phyloP scores from a whole-genome alignment of 2,113 vertebrate genomes.

The Aldabrachelys gigantea region DNA sequence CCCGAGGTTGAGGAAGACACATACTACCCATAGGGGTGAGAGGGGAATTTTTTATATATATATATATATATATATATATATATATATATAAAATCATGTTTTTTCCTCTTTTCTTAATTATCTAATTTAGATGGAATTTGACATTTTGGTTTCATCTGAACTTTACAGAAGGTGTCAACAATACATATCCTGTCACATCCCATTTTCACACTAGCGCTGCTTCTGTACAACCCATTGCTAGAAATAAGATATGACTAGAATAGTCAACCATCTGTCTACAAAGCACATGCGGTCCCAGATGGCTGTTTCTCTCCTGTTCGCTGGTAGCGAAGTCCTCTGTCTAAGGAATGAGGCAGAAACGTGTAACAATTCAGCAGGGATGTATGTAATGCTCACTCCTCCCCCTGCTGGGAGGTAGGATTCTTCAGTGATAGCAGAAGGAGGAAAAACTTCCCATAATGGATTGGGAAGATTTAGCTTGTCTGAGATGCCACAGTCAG shows the following conservation, averaged over 20 bases:
- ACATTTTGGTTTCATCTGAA: slow-evolving; percentile 73
- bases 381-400: slow-evolving; percentile 20
- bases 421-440: background rate
- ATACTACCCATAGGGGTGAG: no score
- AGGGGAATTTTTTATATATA: no score
- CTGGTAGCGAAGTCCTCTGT: slow-evolving; percentile 76
- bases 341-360: slow-evolving; percentile 71
- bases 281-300: slow-evolving; percentile 76
- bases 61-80: no score
- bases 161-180: slow-evolving; percentile 73
- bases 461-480: background rate
- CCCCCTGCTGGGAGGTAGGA: slow-evolving; percentile 3
- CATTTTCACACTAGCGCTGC: slow-evolving; percentile 74
- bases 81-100: slow-evolving; percentile 11
- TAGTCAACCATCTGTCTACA: slow-evolving; percentile 80
- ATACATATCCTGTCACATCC: slow-evolving; percentile 75
- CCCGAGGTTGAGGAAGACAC: no score
- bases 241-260: slow-evolving; percentile 75
- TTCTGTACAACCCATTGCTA: slow-evolving; percentile 76
- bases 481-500: background rate
- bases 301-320: slow-evolving; percentile 69
- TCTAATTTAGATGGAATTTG: slow-evolving; percentile 64
- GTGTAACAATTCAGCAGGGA: slow-evolving; percentile 58
- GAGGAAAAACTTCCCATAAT: background rate
- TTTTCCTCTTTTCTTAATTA: slow-evolving; percentile 39